Conservation (phyloP, 2,113 vertebrate species). For the Melanocharis versteri region DNA sequence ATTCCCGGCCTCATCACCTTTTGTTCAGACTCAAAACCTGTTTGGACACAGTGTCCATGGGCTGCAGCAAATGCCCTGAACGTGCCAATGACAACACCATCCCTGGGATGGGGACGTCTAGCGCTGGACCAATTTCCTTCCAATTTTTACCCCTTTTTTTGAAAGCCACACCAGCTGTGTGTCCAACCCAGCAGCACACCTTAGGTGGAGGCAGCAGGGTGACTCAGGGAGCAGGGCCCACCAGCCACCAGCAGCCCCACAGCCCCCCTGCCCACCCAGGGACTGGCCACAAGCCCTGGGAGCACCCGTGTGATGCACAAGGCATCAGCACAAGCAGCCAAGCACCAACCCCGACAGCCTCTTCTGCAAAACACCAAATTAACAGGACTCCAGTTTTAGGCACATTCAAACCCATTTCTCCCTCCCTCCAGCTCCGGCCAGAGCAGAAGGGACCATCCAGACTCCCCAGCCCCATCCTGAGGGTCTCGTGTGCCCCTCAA, state of each 20-base stretch:
- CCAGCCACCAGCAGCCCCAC: neutral
- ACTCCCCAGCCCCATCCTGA: neutral
- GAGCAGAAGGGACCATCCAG: neutral
- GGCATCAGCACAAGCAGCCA: neutral
- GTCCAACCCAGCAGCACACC: neutral
- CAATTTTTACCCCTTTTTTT: accelerated
- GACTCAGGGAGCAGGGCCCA: neutral
- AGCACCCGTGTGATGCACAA: accelerated
- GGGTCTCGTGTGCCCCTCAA: neutral
- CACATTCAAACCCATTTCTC: neutral
- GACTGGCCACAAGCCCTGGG: accelerated
- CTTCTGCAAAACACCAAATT: neutral
- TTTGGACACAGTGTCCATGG: accelerated
- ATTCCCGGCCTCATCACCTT: neutral
- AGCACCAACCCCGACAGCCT: neutral
- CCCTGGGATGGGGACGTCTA: neutral
- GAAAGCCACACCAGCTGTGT: neutral
- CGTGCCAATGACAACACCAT: accelerated
- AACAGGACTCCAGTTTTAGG: neutral
- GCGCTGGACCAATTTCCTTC: neutral
- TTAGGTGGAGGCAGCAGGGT: neutral
- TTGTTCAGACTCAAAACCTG: neutral
- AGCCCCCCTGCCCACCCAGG: neutral
- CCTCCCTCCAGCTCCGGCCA: neutral
- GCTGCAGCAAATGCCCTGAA: neutral